phyloP scores from a whole-genome alignment of 2,797 vertebrate species.

The Onychomys leucogaster region DNA sequence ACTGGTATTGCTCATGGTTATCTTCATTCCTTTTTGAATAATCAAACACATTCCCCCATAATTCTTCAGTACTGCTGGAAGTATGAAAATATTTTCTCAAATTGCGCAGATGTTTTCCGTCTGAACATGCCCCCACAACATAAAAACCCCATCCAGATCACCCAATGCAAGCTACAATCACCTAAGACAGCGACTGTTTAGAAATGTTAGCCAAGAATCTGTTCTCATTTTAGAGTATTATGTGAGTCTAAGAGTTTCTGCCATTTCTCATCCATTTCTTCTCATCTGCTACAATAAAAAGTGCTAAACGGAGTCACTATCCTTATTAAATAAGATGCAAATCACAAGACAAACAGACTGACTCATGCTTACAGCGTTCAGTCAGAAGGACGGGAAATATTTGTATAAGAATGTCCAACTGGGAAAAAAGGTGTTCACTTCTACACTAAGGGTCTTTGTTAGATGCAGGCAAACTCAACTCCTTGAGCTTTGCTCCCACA shows the following conservation, averaged over 20 bases:
- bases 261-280: background rate
- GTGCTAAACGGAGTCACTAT: background rate
- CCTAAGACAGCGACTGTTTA: background rate
- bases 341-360: background rate
- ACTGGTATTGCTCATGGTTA: slow-evolving; percentile 83
- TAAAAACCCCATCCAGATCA: background rate
- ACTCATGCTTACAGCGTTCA: background rate
- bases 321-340: background rate
- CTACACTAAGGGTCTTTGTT: background rate
- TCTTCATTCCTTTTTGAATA: slow-evolving; percentile 81
- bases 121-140: background rate
- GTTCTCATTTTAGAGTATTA: background rate
- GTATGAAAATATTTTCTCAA: slow-evolving; percentile 5
- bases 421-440: background rate
- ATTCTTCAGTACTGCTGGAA: slow-evolving; percentile 87
- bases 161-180: background rate
- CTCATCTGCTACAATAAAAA: background rate
- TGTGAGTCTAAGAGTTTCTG: background rate
- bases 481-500: background rate
- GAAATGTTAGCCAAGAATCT: background rate
- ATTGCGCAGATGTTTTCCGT: background rate
- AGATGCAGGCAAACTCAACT: background rate
- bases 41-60: slow-evolving; percentile 83
- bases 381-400: background rate
- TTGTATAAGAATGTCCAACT: background rate